Evolutionary conservation across 2,797 vertebrate genomes (phyloP), one percentile per base, ranked within the genome.

Genomic region (Dicrostonyx torquatus): DNA sequence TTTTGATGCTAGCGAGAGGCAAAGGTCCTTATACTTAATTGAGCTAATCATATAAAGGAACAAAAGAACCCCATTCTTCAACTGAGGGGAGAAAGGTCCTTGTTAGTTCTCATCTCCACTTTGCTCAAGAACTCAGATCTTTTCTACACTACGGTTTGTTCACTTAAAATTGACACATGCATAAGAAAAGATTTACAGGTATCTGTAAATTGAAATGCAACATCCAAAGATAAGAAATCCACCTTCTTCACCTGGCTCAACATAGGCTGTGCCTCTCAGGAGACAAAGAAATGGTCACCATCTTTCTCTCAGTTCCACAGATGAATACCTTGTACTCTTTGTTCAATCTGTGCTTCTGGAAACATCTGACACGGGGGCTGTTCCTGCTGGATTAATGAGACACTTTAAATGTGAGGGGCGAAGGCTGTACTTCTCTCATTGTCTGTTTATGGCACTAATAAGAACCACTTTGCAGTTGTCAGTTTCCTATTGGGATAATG

Each of bases 401-500:
- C 29, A 50, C 60, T 89, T 94, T 62, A 93, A 92, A 77, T 34
- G 75, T 45, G 84, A 95, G 93, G 95, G 68, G 37, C 22, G 12
- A 93, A 93, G 75, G 88, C 62, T 24, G 50, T 40, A 83, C 75
- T 92, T 83, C 70, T 86, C 92, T 91, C 87, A 88, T 93, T 93
- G 95, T 90, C 77, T 90, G 83, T 89, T 94, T 87, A 96, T 70
- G 53, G 78, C 75, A 84, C 91, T 94, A 96, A 83, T 88, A 90
- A 95, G 95, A 90, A 86, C 45, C 75, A 80, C 80, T 95, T 90
- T 87, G 76, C 40, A 68, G 85, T 24, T 91, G 84, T 93, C 87
- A 50, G 53, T 85, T 94, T 94, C 89, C 94, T 77, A 37, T 3
- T 55, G 83, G 66, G 76, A 89, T 90, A 94, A 87, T 48, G 80